Evolutionary conservation across 2,113 vertebrate species (phyloP).

Genomic region (Cyanoramphus novaezelandiae): DNA sequence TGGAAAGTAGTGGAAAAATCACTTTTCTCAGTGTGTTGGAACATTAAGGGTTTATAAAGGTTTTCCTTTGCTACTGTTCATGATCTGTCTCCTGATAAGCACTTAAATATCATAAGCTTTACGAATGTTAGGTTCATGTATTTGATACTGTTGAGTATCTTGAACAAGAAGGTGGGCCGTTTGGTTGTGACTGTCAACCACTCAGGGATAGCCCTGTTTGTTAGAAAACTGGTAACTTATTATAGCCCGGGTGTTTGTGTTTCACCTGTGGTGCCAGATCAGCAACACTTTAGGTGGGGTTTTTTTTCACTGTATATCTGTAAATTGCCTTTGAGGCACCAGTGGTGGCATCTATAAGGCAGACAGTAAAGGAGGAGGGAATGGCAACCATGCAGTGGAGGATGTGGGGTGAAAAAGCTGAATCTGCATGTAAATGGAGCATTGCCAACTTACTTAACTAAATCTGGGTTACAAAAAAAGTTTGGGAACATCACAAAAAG

Average conservation of each 20-base stretch:
- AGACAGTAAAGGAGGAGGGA: background rate
- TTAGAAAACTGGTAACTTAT: background rate
- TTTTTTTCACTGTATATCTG: background rate
- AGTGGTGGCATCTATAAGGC: background rate
- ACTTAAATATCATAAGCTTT: background rate
- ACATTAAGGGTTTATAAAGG: background rate
- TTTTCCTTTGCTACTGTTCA: background rate
- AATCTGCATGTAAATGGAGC: background rate
- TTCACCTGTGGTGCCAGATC: background rate
- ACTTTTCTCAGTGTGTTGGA: background rate
- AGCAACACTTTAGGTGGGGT: background rate
- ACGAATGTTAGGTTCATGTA: background rate
- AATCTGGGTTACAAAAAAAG: background rate
- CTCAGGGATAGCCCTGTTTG: background rate
- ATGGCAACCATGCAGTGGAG: background rate
- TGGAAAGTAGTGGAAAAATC: background rate
- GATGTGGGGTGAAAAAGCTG: background rate
- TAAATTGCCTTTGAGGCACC: background rate
- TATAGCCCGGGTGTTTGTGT: background rate
- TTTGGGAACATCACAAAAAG: background rate
- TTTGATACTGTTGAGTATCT: background rate
- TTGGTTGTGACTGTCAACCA: background rate
- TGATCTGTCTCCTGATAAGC: background rate
- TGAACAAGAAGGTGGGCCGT: background rate
- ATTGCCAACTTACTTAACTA: background rate